Percentiles rank a stretch among this genome's conserved stretches.
phyloP scores from a whole-genome alignment of 2,113 vertebrate species.

The Monarcha castaneiventris region DNA sequence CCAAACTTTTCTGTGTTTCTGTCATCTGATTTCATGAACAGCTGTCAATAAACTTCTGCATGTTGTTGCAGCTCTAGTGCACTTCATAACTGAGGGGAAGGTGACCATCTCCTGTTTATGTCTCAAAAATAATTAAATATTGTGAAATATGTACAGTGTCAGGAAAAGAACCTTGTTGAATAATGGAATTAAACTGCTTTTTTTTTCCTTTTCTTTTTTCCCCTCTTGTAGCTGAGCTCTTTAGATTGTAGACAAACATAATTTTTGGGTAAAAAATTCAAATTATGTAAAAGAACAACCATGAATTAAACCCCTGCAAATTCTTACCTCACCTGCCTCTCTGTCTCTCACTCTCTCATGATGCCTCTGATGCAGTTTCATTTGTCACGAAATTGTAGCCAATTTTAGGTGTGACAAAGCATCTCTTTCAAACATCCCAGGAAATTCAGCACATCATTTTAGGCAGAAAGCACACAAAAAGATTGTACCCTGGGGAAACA shows the following conservation, averaged over 20 bases:
- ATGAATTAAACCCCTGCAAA: not conserved
- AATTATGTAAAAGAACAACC: not conserved
- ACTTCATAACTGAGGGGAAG: not conserved
- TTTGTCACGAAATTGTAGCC: not conserved
- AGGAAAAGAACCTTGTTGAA: not conserved
- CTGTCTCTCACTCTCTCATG: not conserved
- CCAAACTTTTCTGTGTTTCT: not conserved
- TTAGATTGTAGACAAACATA: not conserved
- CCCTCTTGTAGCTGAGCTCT: not conserved
- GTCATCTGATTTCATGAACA: not conserved
- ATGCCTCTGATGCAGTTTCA: not conserved
- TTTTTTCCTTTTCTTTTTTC: no score
- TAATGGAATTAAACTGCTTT: not conserved
- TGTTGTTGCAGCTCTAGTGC: not conserved
- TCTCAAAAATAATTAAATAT: not conserved
- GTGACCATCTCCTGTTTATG: not conserved
- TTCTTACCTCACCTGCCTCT: not conserved
- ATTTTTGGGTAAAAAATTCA: not conserved
- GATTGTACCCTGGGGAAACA: not conserved
- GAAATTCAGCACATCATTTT: not conserved
- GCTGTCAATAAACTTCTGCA: not conserved
- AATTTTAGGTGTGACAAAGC: not conserved
- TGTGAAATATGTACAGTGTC: not conserved
- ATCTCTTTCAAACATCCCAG: not conserved
- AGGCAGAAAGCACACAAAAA: not conserved